Base-by-base conservation (phyloP, 2,888 invertebrate species). In the Shargacucullia verbasci region DNA sequence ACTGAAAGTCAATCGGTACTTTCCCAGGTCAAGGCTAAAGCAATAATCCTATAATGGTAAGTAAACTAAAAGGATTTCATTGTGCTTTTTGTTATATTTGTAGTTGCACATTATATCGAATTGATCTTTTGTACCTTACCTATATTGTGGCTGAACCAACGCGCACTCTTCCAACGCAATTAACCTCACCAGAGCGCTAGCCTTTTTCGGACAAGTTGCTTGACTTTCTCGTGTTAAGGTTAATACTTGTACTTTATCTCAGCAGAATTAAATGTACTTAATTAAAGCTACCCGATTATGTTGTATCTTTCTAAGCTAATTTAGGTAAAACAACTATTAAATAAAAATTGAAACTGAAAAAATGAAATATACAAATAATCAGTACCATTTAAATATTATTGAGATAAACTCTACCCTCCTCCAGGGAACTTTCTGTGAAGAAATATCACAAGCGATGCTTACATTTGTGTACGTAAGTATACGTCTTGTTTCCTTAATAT, bases 161-260 rank as follows among this genome's bases (percentile, higher is more conserved):
- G 47, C 50, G 48, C 53, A 49, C 65, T 70, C 59, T 64, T 46
- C 54, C 33, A 55, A 52, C 48, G 44, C 75, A 72, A 74, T 66
- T 74, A 74, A 74, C 60, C 66, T 57, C 47, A 34, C 54, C 48
- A 50, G 59, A 20, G 20, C 20, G 56, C 62, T 59, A 33, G 50
- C 73, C 72, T 58, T 73, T 68, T 74, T 71, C 44, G 72, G 74
- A 47, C 35, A 39, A 54, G 43, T 29, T 38, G 40, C 59, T 49
- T 58, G 69, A 41, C 63, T 68, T 56, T 64, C 61, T 56, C 59
- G 70, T 44, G 52, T 53, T 43, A 52, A 41, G 47, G 37, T 56
- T 70, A 64, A 49, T 46, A 35, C 27, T 50, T 43, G 45, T 62
- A 45, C 33, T 47, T n/a, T 65, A 39, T 50, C 8, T 43, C 33